Percentiles rank a stretch among this genome's conserved stretches.
Evolutionary conservation across 2,113 vertebrate species (phyloP).

Genomic region (Anarrhichthys ocellatus): DNA sequence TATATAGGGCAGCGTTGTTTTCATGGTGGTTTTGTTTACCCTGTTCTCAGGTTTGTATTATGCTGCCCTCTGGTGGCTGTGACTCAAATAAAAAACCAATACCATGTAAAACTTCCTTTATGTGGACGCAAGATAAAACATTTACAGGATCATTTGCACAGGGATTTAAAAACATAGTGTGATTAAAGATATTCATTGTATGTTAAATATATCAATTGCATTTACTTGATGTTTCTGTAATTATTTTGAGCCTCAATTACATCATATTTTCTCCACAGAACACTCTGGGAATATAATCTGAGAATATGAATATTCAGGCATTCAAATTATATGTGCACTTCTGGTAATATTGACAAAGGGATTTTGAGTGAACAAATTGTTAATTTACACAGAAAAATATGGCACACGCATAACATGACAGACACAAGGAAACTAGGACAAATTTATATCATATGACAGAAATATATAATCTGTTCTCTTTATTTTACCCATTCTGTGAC

Average conservation of each 20-base stretch:
- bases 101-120: not conserved
- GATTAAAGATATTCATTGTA: not conserved
- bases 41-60: constrained; percentile 35
- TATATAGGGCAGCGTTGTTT: not conserved
- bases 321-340: not conserved
- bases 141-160: not conserved
- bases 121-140: not conserved
- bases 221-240: not conserved
- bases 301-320: not conserved
- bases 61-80: constrained; percentile 72
- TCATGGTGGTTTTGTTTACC: not conserved
- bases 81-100: not conserved
- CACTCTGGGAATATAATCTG: not conserved
- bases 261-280: not conserved
- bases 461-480: not conserved
- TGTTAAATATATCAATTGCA: not conserved
- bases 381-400: not conserved
- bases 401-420: not conserved
- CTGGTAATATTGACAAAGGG: not conserved
- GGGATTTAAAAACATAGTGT: not conserved
- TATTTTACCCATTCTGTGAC: not conserved
- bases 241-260: not conserved
- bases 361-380: not conserved
- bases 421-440: not conserved
- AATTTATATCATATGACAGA: not conserved